Percentiles rank a stretch among this genome's conserved stretches.
These are phyloP conservation scores for Mystacides longicornis DNA, from an alignment of 2,888 invertebrate genomes.

Conservation along the genomic window DNA sequence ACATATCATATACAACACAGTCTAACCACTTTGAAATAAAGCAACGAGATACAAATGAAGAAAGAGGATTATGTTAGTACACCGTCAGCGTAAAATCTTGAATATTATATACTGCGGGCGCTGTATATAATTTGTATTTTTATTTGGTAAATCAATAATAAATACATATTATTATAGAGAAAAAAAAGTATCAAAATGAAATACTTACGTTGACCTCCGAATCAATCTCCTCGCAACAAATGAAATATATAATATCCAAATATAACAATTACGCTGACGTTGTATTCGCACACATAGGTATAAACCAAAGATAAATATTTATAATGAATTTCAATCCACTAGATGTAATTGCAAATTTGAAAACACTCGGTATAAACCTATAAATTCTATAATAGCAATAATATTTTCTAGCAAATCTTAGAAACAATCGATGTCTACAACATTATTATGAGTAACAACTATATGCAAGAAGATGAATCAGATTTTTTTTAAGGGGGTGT, in stretches of 20 bases:
- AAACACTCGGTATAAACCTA: too few relatives aligned
- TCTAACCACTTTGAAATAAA: background rate
- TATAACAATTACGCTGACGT: background rate
- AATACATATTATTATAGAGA: background rate
- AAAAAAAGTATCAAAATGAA: too few relatives aligned
- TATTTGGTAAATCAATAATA: background rate
- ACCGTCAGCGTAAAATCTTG: background rate
- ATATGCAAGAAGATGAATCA: too few relatives aligned
- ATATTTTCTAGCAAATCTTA: too few relatives aligned
- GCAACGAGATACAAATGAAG: background rate
- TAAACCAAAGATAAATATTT: background rate
- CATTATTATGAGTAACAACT: too few relatives aligned
- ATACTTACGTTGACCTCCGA: background rate
- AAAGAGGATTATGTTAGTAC: background rate
- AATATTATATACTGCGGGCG: background rate
- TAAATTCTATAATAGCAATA: too few relatives aligned
- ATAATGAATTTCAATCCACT: too few relatives aligned
- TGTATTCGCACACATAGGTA: background rate
- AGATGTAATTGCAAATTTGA: too few relatives aligned
- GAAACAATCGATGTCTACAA: too few relatives aligned
- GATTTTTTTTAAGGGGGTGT: too few relatives aligned
- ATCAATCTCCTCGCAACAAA: too few relatives aligned
- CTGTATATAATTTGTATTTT: conserved; percentile 1
- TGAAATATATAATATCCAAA: background rate
- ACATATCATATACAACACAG: background rate